Evolutionary conservation across 2,888 invertebrate species (phyloP), one percentile per base, ranked within the genome.

Genomic region (Drosophila fungiperda): DNA sequence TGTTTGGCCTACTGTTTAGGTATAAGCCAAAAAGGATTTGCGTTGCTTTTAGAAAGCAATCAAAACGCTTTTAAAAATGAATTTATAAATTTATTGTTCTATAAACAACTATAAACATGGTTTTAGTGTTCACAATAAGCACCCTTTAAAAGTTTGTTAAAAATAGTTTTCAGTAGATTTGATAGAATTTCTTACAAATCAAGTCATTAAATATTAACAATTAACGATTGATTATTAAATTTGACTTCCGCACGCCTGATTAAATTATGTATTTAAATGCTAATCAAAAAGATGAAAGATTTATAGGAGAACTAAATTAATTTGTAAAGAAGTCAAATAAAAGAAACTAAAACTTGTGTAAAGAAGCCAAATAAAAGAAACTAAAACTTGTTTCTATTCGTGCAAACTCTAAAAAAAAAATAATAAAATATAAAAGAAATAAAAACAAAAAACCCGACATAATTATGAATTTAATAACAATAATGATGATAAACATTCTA

Each of bases 1-100:
- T 29, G 23, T n/a, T 49, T 75, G 66, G 70, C 77, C 80, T 75
- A 75, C 80, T 77, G 60, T 57, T 63, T 49, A n/a, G 1, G 17
- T 20, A 15, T 23, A 15, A 45, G 15, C 45, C 45, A 45, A 45
- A 8, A 45, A 23, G 45, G 15, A 8, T 45, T n/a, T 6, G 17
- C n/a, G 12, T 50, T 11, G 17, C 11, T 11, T 1, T 50, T n/a
- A n/a, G 29, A 50, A 29, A 29, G 50, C 50, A 3, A 29, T 26
- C 17, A 29, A 52, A 50, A 12, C 12, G n/a, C 0, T 1, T 32
- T 29, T 1, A n/a, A 57, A 40, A 55, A 38, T n/a, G 0, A 17
- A 23, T 26, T 49, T 5, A 9, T 9, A 0, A 0, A 7, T 48
- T 26, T 3, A 1, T 15, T 48, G 8, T 8, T 29, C 1, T 17